Evolutionary conservation across 2,113 vertebrate species (phyloP).

Genomic region (Holacanthus passer): DNA sequence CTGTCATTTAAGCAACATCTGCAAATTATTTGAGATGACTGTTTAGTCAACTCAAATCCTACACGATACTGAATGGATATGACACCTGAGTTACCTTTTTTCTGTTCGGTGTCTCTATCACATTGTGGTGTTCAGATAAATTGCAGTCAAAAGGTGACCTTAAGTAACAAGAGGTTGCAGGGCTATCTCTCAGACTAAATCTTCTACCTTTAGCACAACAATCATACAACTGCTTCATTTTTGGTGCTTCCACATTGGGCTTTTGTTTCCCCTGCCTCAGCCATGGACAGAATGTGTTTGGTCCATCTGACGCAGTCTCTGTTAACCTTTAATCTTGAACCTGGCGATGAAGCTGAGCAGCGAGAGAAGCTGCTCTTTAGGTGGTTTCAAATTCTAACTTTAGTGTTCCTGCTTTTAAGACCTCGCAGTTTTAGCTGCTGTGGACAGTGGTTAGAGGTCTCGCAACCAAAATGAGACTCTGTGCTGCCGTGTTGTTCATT

Average conservation of each 20-base stretch:
- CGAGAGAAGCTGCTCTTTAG: background rate
- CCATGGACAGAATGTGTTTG: too few species aligned
- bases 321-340: background rate
- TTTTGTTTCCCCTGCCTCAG: too few species aligned
- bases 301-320: too few species aligned
- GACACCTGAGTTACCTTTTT: background rate
- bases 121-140: background rate
- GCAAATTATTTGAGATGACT: too few species aligned
- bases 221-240: too few species aligned
- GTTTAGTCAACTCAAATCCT: too few species aligned
- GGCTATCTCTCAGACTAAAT: too few species aligned
- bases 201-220: background rate
- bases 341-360: background rate
- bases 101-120: background rate
- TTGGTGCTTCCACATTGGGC: too few species aligned
- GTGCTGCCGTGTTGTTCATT: background rate
- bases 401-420: background rate
- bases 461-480: background rate
- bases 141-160: background rate
- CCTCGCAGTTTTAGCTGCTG: background rate
- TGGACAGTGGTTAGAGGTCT: background rate
- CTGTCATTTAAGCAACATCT: too few species aligned
- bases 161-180: too few species aligned
- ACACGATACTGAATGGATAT: too few species aligned
- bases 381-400: constrained; percentile 11